Evolutionary conservation across 2,113 vertebrate genomes (phyloP), one percentile per base, ranked within the genome.

Genomic region (Salminus brasiliensis): DNA sequence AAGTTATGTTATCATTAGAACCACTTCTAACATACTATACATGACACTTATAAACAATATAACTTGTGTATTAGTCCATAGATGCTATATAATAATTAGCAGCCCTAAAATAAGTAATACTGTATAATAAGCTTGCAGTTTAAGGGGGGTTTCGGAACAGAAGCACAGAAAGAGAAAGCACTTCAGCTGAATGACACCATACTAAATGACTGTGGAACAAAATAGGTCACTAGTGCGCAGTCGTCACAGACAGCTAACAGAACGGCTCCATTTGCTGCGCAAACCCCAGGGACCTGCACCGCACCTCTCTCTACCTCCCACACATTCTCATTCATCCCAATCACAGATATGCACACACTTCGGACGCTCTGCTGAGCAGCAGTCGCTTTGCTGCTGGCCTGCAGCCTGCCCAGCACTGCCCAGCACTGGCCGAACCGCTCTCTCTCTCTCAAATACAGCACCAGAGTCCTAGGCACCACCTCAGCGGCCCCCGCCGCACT

Each of bases 181-280:
- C 34, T 57, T 49, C 65, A 60, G 76, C 53, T 70, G 62, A 66
- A 34, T 7, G 60, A 65, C 30, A 36, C 60, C 16, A 16, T 65
- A 18, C 8, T 65, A 70, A 69, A 69, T 69, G 29, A 23, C 47
- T 25, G 43, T 49, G 65, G 75, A 67, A 45, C 36, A 45, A 69
- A 43, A 34, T 25, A 10, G 52, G 39, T 45, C 41, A 39, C 16
- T 29, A 45, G 41, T 49, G 47, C 16, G 60, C 10, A 47, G 21
- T 34, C 30, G 49, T n/a, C 60, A 60, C 57, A 60, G 25, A 63
- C 4, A 27, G 53, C 74, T 39, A 53, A 60, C 49, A 78, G 75
- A 78, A 69, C n/a, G 36, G 36, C 18, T 9, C 36, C 15, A 9
- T 57, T 45, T 65, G 30, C 7, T n/a, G 18, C 21, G 5, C 2